phyloP scores from a whole-genome alignment of 1,140 invertebrate genomes.

The Drosophila trapezifrons region DNA sequence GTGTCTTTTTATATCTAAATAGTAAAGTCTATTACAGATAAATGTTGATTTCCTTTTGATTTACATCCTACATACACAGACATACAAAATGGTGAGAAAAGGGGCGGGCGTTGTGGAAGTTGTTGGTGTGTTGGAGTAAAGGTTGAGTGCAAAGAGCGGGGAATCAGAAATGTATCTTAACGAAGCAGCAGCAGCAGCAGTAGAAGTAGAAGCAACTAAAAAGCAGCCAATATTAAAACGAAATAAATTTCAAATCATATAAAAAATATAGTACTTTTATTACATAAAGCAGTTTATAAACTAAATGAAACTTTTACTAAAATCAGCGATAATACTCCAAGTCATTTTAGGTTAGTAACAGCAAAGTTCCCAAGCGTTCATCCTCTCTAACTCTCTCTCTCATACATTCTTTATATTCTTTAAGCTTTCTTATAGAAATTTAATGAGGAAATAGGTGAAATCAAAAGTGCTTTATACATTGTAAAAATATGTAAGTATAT shows the following conservation, averaged over 20 bases:
- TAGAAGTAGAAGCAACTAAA: conserved; percentile 26
- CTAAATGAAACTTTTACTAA: conserved; percentile 68
- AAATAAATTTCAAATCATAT: conserved; percentile 39
- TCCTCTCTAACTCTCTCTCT: conserved; percentile 10
- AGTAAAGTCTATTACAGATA: conserved; percentile 65
- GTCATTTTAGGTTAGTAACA: conserved; percentile 52
- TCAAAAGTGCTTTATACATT: conserved; percentile 62
- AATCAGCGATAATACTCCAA: conserved; percentile 60
- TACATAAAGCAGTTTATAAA: conserved; percentile 66
- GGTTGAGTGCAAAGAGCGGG: conserved; percentile 5
- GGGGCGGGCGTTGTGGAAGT: conserved; percentile 4
- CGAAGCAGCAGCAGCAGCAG: conserved; percentile 1
- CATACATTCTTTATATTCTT: conserved; percentile 16
- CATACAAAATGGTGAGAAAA: conserved; percentile 38
- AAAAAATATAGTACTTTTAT: conserved; percentile 65
- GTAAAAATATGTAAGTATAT: conserved; percentile 45
- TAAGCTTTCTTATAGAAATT: conserved; percentile 65
- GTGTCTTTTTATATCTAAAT: conserved; percentile 20
- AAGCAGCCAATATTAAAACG: conserved; percentile 16
- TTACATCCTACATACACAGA: conserved; percentile 50
- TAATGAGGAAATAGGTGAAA: conserved; percentile 43
- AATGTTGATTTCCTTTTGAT: conserved; percentile 34
- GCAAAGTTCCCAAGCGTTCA: conserved; percentile 37
- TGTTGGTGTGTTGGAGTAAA: conserved; percentile 4
- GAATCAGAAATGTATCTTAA: too few relatives aligned